phyloP scores from a whole-genome alignment of 2,888 invertebrate species.

The Serrognathus titanus region DNA sequence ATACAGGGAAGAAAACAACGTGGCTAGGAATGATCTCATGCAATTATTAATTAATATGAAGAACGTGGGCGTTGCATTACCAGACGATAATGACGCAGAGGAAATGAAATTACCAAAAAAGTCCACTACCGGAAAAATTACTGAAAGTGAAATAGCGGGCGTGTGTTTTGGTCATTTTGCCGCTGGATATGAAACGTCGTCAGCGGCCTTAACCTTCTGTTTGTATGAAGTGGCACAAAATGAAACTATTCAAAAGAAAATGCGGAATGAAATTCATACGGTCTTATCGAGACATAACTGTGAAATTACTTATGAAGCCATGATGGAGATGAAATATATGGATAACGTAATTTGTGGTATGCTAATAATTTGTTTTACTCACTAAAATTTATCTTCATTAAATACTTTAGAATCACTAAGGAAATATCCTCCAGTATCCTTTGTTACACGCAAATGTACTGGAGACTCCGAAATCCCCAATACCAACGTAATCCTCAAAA shows the following conservation, averaged over 20 bases:
- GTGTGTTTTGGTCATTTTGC: constrained; percentile 46
- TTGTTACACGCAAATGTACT: constrained; percentile 11
- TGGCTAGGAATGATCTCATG: constrained; percentile 52
- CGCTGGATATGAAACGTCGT: constrained; percentile 50
- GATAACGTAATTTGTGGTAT: constrained; percentile 41
- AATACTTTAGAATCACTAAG: constrained; percentile 12
- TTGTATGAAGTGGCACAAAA: constrained; percentile 44
- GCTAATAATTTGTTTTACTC: background rate
- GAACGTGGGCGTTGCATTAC: constrained; percentile 28
- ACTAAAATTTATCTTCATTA: background rate
- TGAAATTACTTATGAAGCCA: constrained; percentile 43
- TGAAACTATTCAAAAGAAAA: constrained; percentile 43
- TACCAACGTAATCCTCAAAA: constrained; percentile 6
- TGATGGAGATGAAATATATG: constrained; percentile 49
- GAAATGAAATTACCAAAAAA: constrained; percentile 7
- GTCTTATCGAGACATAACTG: constrained; percentile 36
- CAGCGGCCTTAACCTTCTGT: constrained; percentile 41
- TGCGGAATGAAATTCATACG: constrained; percentile 42
- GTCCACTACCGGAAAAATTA: background rate
- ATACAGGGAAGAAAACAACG: constrained; percentile 44
- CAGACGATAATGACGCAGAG: background rate
- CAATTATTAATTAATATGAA: constrained; percentile 52
- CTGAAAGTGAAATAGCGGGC: constrained; percentile 27
- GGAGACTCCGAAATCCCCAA: constrained; percentile 16
- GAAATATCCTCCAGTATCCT: constrained; percentile 10